Base-by-base conservation (phyloP, 2,888 invertebrate species). In the Drosophila leonis region DNA sequence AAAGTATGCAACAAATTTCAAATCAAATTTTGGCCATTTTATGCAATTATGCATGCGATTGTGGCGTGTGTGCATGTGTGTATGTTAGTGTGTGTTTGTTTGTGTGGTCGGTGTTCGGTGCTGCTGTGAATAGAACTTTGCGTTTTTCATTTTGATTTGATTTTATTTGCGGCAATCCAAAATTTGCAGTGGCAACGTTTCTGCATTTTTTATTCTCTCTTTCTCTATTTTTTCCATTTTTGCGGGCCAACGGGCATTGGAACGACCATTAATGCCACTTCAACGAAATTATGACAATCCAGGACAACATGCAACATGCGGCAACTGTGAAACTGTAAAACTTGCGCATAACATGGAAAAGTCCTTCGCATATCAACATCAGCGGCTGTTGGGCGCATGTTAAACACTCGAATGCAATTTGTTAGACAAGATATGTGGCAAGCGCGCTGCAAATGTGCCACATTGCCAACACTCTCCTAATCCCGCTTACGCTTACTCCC, bases 331-430 rank as follows among this genome's bases (percentile, higher is more conserved):
- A 71, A 57, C 64, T 73, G 77, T 79, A 67, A 65, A 80, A 72
- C 74, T 83, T 81, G 74, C 66, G 80, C 72, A 75, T 65, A 83
- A 87, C 86, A 87, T 87, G 88, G 82, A 83, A 87, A 88, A 88
- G 86, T 87, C 88, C 88, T 88, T 88, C 82, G 75, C 78, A 75
- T 78, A 86, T 87, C 86, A 86, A 83, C 86, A 86, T 80, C 85
- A 85, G 78, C 86, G 88, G 77, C 88, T 86, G 87, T 78, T 87
- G 86, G 88, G 78, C 80, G 80, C 80, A 83, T 90, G 90, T 88
- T 88, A 86, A 86, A 88, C 90, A 89, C 81, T 88, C 83, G 84
- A 90, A 88, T 89, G 90, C 86, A 90, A 89, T 89, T 90, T 89
- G 89, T 85, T 82, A 88, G 86, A 88, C 88, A 87, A 84, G 88